phyloP scores from a whole-genome alignment of 2,113 vertebrate genomes.

The Lota lota region DNA sequence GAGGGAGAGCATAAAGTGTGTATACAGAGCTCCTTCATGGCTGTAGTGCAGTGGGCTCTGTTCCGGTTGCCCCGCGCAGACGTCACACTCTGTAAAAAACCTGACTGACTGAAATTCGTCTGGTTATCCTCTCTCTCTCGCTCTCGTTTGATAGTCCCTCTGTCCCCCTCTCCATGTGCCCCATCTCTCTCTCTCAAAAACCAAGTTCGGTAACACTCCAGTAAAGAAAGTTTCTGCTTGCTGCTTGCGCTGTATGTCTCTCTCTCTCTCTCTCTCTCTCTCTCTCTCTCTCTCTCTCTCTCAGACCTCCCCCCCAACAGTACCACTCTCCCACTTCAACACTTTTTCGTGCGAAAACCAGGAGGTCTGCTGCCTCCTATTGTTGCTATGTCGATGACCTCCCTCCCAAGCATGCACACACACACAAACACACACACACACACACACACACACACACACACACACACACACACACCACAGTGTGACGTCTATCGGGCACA shows the following conservation, averaged over 20 bases:
- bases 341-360: slow-evolving; percentile 29
- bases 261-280: slow-evolving; percentile 4
- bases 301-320: neutral
- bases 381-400: slow-evolving; percentile 41
- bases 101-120: no score
- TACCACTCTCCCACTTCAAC: slow-evolving; percentile 4
- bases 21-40: slow-evolving; percentile 64
- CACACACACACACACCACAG: slow-evolving; percentile 9
- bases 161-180: slow-evolving; percentile 35
- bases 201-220: neutral
- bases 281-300: slow-evolving; percentile 6
- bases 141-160: slow-evolving; percentile 26
- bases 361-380: slow-evolving; percentile 54
- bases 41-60: slow-evolving; percentile 3
- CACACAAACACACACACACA: slow-evolving; percentile 1
- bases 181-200: slow-evolving; percentile 27
- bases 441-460: no score
- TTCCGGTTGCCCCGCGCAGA: slow-evolving; percentile 32
- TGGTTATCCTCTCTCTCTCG: slow-evolving; percentile 21
- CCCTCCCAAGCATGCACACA: slow-evolving; percentile 7
- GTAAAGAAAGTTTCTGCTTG: slow-evolving; percentile 26
- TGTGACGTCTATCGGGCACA: slow-evolving; percentile 5
- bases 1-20: slow-evolving; percentile 53
- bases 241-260: neutral
- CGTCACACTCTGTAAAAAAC: no score